Percentiles rank a stretch among this genome's conserved stretches.
Evolutionary conservation across 1,140 invertebrate species (phyloP).

Genomic region (Gonatopus flavifemur): DNA sequence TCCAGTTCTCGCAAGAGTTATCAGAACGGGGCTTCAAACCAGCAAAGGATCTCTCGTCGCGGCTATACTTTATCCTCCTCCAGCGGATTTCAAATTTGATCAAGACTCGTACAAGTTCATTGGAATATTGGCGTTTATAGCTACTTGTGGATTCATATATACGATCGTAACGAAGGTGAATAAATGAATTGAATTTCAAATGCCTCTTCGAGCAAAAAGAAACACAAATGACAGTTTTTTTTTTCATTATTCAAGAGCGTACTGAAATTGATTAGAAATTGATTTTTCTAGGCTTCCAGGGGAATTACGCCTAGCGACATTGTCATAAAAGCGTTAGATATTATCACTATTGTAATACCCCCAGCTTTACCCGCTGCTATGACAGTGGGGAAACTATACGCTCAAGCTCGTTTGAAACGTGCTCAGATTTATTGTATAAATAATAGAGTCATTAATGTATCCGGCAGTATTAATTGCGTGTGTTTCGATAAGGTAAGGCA

Average conservation of each 20-base stretch:
- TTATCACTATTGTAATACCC: slow-evolving; percentile 91
- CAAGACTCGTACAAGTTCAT: slow-evolving; percentile 92
- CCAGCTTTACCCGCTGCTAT: slow-evolving; percentile 92
- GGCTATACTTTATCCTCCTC: slow-evolving; percentile 93
- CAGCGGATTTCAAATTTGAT: slow-evolving; percentile 93
- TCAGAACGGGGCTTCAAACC: slow-evolving; percentile 84
- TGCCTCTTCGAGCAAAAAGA: too few relatives aligned
- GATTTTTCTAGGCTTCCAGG: slow-evolving; percentile 53
- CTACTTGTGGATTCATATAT: slow-evolving; percentile 79
- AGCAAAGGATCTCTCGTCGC: slow-evolving; percentile 88
- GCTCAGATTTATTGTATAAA: slow-evolving; percentile 91
- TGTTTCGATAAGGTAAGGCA: slow-evolving; percentile 93
- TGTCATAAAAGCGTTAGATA: slow-evolving; percentile 79
- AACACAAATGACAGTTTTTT: too few relatives aligned
- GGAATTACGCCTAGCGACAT: slow-evolving; percentile 65
- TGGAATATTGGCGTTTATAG: slow-evolving; percentile 76
- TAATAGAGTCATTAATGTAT: slow-evolving; percentile 90
- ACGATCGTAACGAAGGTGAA: slow-evolving; percentile 80
- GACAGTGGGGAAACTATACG: slow-evolving; percentile 90
- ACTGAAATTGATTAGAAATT: too few relatives aligned
- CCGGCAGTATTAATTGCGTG: slow-evolving; percentile 91
- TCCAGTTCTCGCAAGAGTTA: slow-evolving; percentile 68
- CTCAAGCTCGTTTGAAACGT: slow-evolving; percentile 79
- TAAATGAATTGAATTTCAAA: too few relatives aligned
- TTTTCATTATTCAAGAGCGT: too few relatives aligned